Conservation (phyloP, 2,888 invertebrate genomes). For the Sericinus montela region DNA sequence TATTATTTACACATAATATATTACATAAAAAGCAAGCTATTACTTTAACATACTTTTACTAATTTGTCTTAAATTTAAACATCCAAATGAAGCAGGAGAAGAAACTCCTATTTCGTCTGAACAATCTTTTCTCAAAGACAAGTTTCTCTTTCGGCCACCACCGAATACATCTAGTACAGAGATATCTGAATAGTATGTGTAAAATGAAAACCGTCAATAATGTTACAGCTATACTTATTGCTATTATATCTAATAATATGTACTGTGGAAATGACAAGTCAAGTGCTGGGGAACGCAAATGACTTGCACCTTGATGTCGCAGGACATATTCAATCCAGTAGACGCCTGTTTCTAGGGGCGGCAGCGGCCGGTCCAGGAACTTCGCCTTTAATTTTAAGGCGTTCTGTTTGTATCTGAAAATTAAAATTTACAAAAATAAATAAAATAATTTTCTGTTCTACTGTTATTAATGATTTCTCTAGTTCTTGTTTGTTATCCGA, state of each 20-base stretch:
- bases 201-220: conserved; percentile 52
- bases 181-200: conserved; percentile 56
- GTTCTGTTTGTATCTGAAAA: conserved; percentile 74
- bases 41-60: conserved; percentile 29
- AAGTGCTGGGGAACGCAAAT: conserved; percentile 70
- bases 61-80: conserved; percentile 63
- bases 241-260: conserved; percentile 58
- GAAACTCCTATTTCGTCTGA: conserved; percentile 53
- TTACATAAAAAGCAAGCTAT: conserved; percentile 22
- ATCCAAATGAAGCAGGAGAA: conserved; percentile 61
- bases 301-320: conserved; percentile 76
- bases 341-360: conserved; percentile 79
- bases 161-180: conserved; percentile 61
- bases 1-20: conserved; percentile 57
- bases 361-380: conserved; percentile 78
- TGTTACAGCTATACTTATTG: conserved; percentile 47
- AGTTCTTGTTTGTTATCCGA: too few relatives aligned
- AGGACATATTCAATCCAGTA: conserved; percentile 83
- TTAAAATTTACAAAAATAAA: not conserved
- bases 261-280: conserved; percentile 70
- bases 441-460: too few relatives aligned
- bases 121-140: conserved; percentile 55
- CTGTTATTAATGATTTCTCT: too few relatives aligned
- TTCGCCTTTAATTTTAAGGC: conserved; percentile 65
- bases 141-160: conserved; percentile 63